phyloP scores from a whole-genome alignment of 2,888 invertebrate species.

The Lasioglossum figueresi region DNA sequence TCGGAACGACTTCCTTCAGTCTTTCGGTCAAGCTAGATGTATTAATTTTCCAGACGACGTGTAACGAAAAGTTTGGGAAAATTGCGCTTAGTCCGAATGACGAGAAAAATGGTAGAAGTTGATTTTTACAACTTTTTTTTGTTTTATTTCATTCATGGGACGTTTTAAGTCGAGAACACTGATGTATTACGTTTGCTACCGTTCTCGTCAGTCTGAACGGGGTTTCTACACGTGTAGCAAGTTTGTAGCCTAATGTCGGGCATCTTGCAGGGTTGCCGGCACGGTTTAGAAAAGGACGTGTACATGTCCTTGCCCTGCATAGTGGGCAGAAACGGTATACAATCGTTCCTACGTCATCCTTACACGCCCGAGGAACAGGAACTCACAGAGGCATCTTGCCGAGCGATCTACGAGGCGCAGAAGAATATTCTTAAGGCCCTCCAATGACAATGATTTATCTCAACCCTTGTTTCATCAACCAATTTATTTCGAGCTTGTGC shows the following conservation, averaged over 20 bases:
- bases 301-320: constrained; percentile 86
- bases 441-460: constrained; percentile 57
- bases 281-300: constrained; percentile 85
- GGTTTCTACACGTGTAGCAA: not conserved
- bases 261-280: constrained; percentile 79
- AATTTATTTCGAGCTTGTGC: not conserved
- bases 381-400: constrained; percentile 74
- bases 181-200: not conserved
- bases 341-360: constrained; percentile 77
- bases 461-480: not conserved
- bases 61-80: too few species aligned
- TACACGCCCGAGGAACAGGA: constrained; percentile 78
- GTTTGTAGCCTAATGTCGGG: not conserved
- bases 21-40: too few species aligned
- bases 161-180: too few species aligned
- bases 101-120: too few species aligned
- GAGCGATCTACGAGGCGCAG: constrained; percentile 77
- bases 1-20: too few species aligned
- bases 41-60: too few species aligned
- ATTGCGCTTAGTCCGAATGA: too few species aligned
- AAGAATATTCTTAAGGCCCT: constrained; percentile 73
- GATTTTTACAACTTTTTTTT: too few species aligned
- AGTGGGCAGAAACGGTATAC: constrained; percentile 81
- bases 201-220: constrained; percentile 82
- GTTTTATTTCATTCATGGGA: too few species aligned